Percentiles rank a stretch among this genome's conserved stretches.
phyloP scores from a whole-genome alignment of 2,797 vertebrate species.

The Sarcoramphus papa region DNA sequence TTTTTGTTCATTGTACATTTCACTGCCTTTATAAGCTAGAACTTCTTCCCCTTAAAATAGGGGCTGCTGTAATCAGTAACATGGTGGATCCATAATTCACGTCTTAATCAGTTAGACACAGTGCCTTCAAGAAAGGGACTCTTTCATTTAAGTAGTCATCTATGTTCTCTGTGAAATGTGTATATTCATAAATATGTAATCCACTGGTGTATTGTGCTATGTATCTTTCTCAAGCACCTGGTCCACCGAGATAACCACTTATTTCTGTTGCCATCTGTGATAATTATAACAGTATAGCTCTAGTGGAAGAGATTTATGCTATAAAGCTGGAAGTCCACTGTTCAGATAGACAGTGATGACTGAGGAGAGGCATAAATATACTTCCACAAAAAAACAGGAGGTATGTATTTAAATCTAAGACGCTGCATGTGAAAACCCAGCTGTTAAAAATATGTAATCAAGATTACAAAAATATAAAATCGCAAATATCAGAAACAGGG shows the following conservation, averaged over 20 bases:
- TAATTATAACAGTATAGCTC: not conserved
- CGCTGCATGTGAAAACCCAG: not conserved
- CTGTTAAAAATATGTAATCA: not conserved
- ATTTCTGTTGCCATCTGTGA: constrained; percentile 29
- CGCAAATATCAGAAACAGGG: not conserved
- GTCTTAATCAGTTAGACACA: not conserved
- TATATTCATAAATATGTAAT: constrained; percentile 41
- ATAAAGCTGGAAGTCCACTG: not conserved
- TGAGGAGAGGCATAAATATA: not conserved
- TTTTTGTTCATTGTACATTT: not conserved
- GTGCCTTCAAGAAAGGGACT: not conserved
- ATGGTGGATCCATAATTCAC: not conserved
- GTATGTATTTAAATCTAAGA: not conserved
- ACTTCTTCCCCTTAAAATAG: not conserved
- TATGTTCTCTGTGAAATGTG: constrained; percentile 4
- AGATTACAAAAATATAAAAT: not conserved
- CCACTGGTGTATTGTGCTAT: not conserved
- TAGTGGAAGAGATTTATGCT: constrained; percentile 20
- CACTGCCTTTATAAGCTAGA: not conserved
- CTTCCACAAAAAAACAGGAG: not conserved
- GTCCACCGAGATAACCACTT: not conserved
- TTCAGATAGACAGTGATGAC: not conserved
- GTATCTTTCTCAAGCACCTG: constrained; percentile 15
- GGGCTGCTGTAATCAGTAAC: not conserved
- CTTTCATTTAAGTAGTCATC: not conserved